These are phyloP conservation scores for Dicaeum eximium DNA, from an alignment of 2,113 vertebrate genomes.

Conservation along the genomic window DNA sequence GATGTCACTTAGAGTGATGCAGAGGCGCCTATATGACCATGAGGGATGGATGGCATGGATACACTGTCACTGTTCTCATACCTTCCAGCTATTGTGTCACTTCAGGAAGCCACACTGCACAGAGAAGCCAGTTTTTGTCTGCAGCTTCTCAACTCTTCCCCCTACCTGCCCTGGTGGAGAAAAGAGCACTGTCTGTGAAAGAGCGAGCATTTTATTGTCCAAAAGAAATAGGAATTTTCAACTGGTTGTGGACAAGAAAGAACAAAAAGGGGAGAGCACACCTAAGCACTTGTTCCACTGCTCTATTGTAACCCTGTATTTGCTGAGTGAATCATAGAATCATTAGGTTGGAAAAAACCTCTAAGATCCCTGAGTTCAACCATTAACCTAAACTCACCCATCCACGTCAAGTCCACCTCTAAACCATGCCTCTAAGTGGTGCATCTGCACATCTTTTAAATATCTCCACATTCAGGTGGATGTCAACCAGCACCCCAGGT, in stretches of 20 bases:
- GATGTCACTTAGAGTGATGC: neutral
- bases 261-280: neutral
- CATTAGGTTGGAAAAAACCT: neutral
- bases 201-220: neutral
- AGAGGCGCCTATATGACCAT: rapidly evolving
- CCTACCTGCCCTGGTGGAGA: neutral
- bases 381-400: neutral
- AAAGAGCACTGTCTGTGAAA: neutral
- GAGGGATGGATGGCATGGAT: neutral
- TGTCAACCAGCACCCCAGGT: neutral
- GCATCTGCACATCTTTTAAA: neutral
- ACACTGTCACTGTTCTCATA: neutral
- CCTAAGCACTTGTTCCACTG: neutral
- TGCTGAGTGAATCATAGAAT: neutral
- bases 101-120: neutral
- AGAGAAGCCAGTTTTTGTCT: neutral
- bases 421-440: neutral
- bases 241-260: neutral
- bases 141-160: neutral
- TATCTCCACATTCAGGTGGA: neutral
- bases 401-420: neutral
- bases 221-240: neutral
- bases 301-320: neutral
- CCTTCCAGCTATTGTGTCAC: neutral
- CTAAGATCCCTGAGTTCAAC: neutral